Evolutionary conservation across 2,797 vertebrate genomes (phyloP), one percentile per base, ranked within the genome.

Genomic region (Sebastes oblongus): DNA sequence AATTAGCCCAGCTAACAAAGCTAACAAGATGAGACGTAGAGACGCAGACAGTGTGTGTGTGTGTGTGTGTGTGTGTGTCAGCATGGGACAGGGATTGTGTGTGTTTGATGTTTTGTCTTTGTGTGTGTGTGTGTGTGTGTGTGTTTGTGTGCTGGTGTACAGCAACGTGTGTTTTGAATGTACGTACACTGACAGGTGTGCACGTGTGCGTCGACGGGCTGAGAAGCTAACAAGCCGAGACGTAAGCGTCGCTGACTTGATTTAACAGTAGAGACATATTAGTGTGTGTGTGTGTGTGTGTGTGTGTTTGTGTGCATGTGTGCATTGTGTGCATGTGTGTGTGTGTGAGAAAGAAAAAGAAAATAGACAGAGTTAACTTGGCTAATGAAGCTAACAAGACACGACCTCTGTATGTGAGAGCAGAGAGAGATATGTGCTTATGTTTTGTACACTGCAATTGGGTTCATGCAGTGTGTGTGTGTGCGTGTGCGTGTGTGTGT

Each of bases 1-100:
- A 92, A 91, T 93, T 91, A 93, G 82, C 61, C 76, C 16, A 1
- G 78, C 76, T 82, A 84, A 81, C 82, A 81, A 70, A 58, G 76
- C 80, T 89, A 88, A 92, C 75, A 34, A 77, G 84, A 87, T 65
- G 84, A 86, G 86, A 87, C 70, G 20, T 11, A 52, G 22, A 55
- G 58, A 52, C 25, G 2, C 29, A 50, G 11, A 52, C 16, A 2
- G 11, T 11, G 50, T 7, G 62, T 59, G 71, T 7, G 61, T 59
- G 71, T 27, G 22, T 22, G 22, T 22, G 22, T 22, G 29, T 32
- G 50, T 75, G 75, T 72, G 72, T 77, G 62, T 61, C 5, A 16
- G 71, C 1, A 2, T 30, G 27, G 29, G 32, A 80, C 32, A 39
- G 58, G 11, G 66, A 65, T 14, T 66, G 61, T 55, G 75, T 32